Percentiles rank a stretch among this genome's conserved stretches.
phyloP scores from a whole-genome alignment of 2,797 vertebrate species.

The Gadopsis marmoratus region DNA sequence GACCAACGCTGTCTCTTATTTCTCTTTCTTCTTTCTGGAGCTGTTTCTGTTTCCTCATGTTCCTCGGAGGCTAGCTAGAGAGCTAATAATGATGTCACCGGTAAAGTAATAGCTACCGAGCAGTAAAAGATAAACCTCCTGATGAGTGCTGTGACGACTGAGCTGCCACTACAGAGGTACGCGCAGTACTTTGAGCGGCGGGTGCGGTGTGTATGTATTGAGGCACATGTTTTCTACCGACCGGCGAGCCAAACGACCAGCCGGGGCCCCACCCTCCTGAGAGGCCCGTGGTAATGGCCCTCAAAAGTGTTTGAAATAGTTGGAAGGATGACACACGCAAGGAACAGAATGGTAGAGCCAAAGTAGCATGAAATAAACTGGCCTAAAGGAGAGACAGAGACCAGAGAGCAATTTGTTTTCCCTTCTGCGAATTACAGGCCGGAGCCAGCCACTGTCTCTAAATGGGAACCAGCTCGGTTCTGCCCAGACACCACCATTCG shows the following conservation, averaged over 20 bases:
- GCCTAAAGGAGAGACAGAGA: slow-evolving; percentile 72
- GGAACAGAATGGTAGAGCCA: slow-evolving; percentile 68
- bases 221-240: slow-evolving; percentile 56
- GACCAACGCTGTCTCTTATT: slow-evolving; percentile 7
- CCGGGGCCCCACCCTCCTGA: slow-evolving; percentile 54
- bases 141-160: slow-evolving; percentile 41
- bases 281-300: slow-evolving; percentile 67
- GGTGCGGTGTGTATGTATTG: slow-evolving; percentile 54
- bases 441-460: slow-evolving; percentile 77
- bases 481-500: slow-evolving; percentile 75
- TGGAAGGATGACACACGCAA: slow-evolving; percentile 76
- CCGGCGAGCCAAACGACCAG: slow-evolving; percentile 41
- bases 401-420: slow-evolving; percentile 81
- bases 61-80: not conserved
- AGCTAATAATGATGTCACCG: slow-evolving; percentile 29
- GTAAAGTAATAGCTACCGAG: slow-evolving; percentile 37
- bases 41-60: not conserved
- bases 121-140: slow-evolving; percentile 37
- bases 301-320: slow-evolving; percentile 75
- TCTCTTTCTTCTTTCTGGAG: not conserved
- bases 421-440: slow-evolving; percentile 73
- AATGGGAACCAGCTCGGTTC: slow-evolving; percentile 77
- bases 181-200: slow-evolving; percentile 2
- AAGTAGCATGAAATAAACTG: slow-evolving; percentile 76
- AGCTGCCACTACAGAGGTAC: slow-evolving; percentile 31